phyloP scores from a whole-genome alignment of 1,140 invertebrate species.

The Dinoponera quadriceps region DNA sequence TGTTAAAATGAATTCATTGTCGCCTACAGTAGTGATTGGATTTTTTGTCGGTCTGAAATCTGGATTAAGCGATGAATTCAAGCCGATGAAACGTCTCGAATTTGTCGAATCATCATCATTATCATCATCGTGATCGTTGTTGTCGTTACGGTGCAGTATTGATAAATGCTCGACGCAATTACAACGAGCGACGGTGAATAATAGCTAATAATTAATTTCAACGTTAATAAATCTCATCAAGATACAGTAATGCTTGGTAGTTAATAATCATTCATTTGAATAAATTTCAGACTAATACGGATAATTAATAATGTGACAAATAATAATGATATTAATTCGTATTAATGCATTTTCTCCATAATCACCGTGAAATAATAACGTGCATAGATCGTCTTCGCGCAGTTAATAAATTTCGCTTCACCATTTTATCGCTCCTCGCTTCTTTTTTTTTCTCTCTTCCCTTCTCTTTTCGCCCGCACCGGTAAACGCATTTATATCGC shows the following conservation, averaged over 20 bases:
- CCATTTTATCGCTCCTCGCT: constrained; percentile 36
- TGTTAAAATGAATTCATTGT: no score
- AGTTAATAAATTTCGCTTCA: constrained; percentile 17
- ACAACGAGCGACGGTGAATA: neutral
- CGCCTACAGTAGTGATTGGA: no score
- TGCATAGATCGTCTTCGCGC: neutral
- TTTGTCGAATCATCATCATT: no score
- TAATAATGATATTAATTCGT: constrained; percentile 41
- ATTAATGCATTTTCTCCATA: neutral
- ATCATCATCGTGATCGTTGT: no score
- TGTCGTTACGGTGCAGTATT: neutral
- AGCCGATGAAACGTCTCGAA: no score
- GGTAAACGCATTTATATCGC: constrained; percentile 53
- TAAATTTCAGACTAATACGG: constrained; percentile 5
- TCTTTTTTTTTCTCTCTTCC: constrained; percentile 5
- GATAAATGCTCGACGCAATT: neutral
- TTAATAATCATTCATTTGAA: constrained; percentile 26
- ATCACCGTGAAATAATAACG: constrained; percentile 9
- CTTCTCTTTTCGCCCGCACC: neutral
- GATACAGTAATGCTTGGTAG: constrained; percentile 12
- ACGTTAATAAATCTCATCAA: constrained; percentile 19
- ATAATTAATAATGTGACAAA: constrained; percentile 15
- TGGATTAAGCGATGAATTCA: no score
- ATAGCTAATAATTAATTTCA: constrained; percentile 18
- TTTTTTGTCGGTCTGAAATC: no score